Evolutionary conservation across 2,888 invertebrate genomes (phyloP).

Genomic region (Eugnorisma glareosa): DNA sequence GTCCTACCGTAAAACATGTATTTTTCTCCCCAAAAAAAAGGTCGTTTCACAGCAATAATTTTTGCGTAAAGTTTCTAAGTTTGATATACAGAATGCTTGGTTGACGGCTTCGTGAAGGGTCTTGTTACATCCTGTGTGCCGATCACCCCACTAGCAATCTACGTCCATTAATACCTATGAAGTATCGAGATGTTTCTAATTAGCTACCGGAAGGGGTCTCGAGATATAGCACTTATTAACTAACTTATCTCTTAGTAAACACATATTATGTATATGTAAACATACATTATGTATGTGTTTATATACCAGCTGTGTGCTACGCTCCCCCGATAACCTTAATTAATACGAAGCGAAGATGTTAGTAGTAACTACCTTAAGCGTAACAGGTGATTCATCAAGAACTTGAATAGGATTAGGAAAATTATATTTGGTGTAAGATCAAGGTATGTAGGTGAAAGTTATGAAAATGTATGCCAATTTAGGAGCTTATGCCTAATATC

Average conservation of each 20-base stretch:
- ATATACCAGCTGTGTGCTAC: conserved; percentile 21
- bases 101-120: no score
- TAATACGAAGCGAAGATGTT: conserved; percentile 17
- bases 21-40: no score
- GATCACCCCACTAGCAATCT: not conserved
- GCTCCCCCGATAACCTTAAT: conserved; percentile 28
- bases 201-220: conserved; percentile 7
- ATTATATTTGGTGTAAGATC: not conserved
- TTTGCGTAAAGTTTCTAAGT: no score
- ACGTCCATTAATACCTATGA: conserved; percentile 17
- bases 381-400: not conserved
- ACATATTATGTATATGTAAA: not conserved
- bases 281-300: not conserved
- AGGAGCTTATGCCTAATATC: not conserved
- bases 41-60: no score
- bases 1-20: no score
- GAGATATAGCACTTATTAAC: conserved; percentile 34
- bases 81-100: no score
- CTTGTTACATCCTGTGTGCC: no score
- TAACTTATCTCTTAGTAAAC: conserved; percentile 11
- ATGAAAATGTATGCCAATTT: not conserved
- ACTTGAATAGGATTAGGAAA: not conserved
- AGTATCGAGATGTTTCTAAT: conserved; percentile 14
- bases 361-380: conserved; percentile 5
- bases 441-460: not conserved